Evolutionary conservation across 2,113 vertebrate species (phyloP).

Genomic region (Alosa alosa): DNA sequence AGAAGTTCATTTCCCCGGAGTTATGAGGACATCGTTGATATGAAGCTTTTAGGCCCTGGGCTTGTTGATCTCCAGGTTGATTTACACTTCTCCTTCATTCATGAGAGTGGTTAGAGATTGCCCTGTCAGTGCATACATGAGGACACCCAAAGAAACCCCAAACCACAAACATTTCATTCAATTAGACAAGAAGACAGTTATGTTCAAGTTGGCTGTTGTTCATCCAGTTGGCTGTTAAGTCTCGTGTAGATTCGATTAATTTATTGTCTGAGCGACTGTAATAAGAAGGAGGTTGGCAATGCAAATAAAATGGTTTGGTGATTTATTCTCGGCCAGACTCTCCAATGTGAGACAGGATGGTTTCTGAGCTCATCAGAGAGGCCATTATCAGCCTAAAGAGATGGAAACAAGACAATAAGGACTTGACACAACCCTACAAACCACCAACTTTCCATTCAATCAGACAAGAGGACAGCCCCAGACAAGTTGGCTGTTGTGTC

Average conservation of each 20-base stretch:
- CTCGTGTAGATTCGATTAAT: neutral
- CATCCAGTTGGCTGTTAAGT: too few relatives aligned
- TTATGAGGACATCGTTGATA: slow-evolving; percentile 6
- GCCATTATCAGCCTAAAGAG: neutral
- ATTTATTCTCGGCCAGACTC: neutral
- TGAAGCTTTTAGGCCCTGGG: neutral
- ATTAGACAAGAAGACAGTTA: neutral
- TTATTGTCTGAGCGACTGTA: neutral
- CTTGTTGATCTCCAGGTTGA: slow-evolving; percentile 25
- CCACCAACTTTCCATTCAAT: neutral
- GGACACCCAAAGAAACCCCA: neutral
- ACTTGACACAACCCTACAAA: neutral
- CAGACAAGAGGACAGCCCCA: neutral
- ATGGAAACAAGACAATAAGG: neutral
- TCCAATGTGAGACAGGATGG: neutral
- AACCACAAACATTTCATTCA: neutral
- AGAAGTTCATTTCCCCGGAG: neutral
- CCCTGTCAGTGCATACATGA: neutral
- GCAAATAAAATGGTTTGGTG: neutral
- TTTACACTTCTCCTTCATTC: slow-evolving; percentile 7
- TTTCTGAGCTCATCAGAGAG: neutral
- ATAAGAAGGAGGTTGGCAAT: neutral
- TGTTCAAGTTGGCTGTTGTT: neutral
- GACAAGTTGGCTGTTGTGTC: neutral
- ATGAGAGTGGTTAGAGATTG: neutral